Conservation (phyloP, 1,140 invertebrate genomes). For the Rhyacophila brunnea region DNA sequence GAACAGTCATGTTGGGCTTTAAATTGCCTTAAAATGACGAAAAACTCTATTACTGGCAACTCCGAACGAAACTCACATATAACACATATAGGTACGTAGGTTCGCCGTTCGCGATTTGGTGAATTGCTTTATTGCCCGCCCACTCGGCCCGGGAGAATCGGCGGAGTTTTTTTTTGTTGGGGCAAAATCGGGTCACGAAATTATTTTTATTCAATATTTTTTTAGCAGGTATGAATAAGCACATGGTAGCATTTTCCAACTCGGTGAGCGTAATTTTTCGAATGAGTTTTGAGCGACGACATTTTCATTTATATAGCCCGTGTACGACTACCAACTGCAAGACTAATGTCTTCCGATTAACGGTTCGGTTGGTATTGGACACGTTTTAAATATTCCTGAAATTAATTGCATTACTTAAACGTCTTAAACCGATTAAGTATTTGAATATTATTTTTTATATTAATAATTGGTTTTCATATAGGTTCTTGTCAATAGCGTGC, state of each 20-base stretch:
- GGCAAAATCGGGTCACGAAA: slow-evolving; percentile 25
- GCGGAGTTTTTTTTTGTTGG: slow-evolving; percentile 3
- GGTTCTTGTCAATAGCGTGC: too few relatives aligned
- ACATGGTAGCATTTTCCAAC: neutral
- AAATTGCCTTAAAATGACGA: too few relatives aligned
- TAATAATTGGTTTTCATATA: too few relatives aligned
- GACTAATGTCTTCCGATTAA: neutral
- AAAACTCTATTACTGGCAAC: too few relatives aligned
- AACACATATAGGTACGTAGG: neutral
- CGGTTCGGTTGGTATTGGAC: too few relatives aligned
- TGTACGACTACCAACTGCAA: neutral
- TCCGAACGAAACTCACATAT: too few relatives aligned
- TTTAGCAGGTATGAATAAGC: neutral
- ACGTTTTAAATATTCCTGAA: too few relatives aligned
- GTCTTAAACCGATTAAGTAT: too few relatives aligned
- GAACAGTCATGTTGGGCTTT: too few relatives aligned
- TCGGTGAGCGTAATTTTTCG: neutral
- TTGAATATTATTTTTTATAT: too few relatives aligned
- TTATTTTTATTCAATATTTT: slow-evolving; percentile 19
- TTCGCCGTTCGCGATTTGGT: slow-evolving; percentile 20
- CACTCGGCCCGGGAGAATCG: neutral
- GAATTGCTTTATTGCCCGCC: slow-evolving; percentile 35
- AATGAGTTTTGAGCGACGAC: neutral
- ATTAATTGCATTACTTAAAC: too few relatives aligned
- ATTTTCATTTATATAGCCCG: too few relatives aligned